A percentile compares a stretch with the other conserved stretches of the same genome.
These are phyloP conservation scores for Perithous albicinctus DNA, from an alignment of 2,888 invertebrate genomes.

Conservation along the genomic window DNA sequence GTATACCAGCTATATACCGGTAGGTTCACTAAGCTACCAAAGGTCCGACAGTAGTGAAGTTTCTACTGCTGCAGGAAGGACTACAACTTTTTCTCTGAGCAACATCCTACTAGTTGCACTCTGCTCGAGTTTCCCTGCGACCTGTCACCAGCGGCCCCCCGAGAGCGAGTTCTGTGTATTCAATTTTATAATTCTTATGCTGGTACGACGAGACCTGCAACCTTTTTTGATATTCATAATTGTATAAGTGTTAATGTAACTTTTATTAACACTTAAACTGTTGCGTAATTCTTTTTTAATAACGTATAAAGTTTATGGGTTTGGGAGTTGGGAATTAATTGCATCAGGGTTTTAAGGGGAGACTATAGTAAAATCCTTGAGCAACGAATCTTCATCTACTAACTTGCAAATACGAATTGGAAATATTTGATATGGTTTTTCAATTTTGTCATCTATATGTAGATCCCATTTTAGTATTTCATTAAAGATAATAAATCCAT, in stretches of 20 bases:
- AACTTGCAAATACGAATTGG: too few relatives aligned
- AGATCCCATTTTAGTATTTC: too few relatives aligned
- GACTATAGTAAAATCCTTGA: too few relatives aligned
- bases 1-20: not conserved
- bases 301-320: not conserved
- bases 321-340: too few relatives aligned
- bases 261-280: not conserved
- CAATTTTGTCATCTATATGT: too few relatives aligned
- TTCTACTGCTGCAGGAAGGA: slow-evolving; percentile 11
- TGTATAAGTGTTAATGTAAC: not conserved
- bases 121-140: not conserved
- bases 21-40: not conserved
- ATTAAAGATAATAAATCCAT: too few relatives aligned
- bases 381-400: too few relatives aligned
- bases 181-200: not conserved
- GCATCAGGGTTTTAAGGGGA: too few relatives aligned
- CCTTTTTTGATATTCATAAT: not conserved
- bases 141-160: not conserved
- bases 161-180: not conserved
- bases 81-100: slow-evolving; percentile 23
- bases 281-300: not conserved
- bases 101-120: slow-evolving; percentile 16
- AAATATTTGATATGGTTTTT: too few relatives aligned
- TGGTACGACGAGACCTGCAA: not conserved
- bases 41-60: slow-evolving; percentile 9